These are phyloP conservation scores for Cryptotis parvus DNA, from an alignment of 2,113 vertebrate genomes.

Conservation along the genomic window DNA sequence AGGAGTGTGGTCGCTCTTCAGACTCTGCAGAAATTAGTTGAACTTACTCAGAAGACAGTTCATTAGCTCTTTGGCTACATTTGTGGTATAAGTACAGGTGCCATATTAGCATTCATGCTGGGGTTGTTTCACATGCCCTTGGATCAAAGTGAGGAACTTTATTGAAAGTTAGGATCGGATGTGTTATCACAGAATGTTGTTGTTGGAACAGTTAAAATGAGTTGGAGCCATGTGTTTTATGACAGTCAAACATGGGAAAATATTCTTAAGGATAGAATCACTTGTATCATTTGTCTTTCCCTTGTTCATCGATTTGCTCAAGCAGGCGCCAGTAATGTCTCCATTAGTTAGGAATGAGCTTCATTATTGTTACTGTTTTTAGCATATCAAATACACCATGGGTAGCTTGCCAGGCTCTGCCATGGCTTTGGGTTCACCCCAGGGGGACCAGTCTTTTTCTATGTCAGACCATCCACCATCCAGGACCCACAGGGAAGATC, in stretches of 20 bases:
- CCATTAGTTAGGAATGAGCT: too few relatives aligned
- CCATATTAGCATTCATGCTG: constrained; percentile 97
- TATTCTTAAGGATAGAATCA: constrained; percentile 91
- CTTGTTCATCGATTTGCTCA: too few relatives aligned
- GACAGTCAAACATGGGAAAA: constrained; percentile 97
- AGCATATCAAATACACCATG: too few relatives aligned
- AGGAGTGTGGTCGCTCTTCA: constrained; percentile 97
- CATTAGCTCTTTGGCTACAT: constrained; percentile 98
- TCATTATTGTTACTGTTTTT: too few relatives aligned
- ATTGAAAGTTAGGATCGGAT: constrained; percentile 95
- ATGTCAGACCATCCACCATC: too few relatives aligned
- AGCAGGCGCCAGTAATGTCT: too few relatives aligned
- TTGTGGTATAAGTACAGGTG: constrained; percentile 99
- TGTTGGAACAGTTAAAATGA: constrained; percentile 98
- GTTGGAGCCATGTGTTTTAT: constrained; percentile 98
- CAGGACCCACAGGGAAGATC: too few relatives aligned
- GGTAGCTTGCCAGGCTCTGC: too few relatives aligned
- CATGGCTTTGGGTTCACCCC: too few relatives aligned
- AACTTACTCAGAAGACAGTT: constrained; percentile 94
- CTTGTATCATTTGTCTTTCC: constrained; percentile 5
- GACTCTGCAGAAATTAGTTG: constrained; percentile 94
- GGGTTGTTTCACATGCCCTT: constrained; percentile 95
- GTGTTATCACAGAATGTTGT: constrained; percentile 98
- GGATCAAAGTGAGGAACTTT: constrained; percentile 95
- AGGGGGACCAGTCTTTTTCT: too few relatives aligned